Percentiles rank a stretch among this genome's conserved stretches.
Conservation (phyloP, 1,140 invertebrate species). For the Drosophila navojoa region DNA sequence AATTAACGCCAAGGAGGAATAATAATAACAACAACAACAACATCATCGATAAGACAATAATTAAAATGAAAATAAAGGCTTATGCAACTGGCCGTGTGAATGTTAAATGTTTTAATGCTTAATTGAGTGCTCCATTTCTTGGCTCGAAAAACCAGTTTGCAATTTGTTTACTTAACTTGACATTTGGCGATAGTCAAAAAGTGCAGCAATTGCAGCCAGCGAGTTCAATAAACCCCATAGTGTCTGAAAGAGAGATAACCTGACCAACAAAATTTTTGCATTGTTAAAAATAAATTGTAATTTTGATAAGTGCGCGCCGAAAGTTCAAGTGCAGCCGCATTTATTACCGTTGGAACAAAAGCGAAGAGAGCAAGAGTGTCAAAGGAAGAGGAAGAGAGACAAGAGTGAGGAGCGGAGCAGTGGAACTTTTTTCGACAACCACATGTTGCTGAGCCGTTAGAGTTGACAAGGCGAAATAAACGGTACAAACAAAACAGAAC, state of each 20-base stretch:
- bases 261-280: conserved; percentile 22
- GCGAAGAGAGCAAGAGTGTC: conserved; percentile 25
- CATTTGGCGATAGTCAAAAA: conserved; percentile 43
- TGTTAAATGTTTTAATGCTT: conserved; percentile 20
- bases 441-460: conserved; percentile 62
- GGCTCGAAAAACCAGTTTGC: conserved; percentile 67
- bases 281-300: conserved; percentile 28
- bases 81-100: conserved; percentile 50
- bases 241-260: conserved; percentile 38
- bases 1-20: conserved; percentile 33
- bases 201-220: conserved; percentile 56
- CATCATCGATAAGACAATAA: conserved; percentile 18
- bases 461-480: conserved; percentile 24
- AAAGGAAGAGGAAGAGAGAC: conserved; percentile 18
- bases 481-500: conserved; percentile 42
- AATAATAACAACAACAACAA: background rate
- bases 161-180: conserved; percentile 25
- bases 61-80: conserved; percentile 47
- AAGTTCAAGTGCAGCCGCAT: conserved; percentile 63
- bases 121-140: conserved; percentile 50
- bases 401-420: conserved; percentile 7
- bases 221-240: conserved; percentile 67
- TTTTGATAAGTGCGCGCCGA: conserved; percentile 52
- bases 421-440: conserved; percentile 49
- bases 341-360: conserved; percentile 65